Evolutionary conservation across 2,797 vertebrate genomes (phyloP).

Genomic region (Sebastiscus tertius): DNA sequence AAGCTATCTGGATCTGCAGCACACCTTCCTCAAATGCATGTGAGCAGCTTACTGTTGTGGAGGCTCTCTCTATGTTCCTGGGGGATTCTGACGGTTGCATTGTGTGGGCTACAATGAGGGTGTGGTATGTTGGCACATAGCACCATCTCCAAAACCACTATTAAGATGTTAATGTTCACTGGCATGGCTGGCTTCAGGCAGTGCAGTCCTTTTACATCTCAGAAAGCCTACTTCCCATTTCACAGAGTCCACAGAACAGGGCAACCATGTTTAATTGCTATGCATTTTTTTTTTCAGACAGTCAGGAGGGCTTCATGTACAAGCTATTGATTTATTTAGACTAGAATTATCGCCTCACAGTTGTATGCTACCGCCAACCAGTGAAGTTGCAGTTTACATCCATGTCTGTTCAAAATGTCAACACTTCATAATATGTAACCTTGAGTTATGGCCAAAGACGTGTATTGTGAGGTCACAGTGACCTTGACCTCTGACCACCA

Average conservation of each 20-base stretch:
- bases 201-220: slow-evolving; percentile 9
- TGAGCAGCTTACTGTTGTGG: slow-evolving; percentile 66
- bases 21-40: slow-evolving; percentile 60
- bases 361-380: background rate
- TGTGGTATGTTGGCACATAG: slow-evolving; percentile 48
- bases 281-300: background rate
- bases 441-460: too few relatives aligned
- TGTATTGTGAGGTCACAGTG: too few relatives aligned
- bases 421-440: too few relatives aligned
- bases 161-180: slow-evolving; percentile 63
- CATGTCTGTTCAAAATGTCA: background rate
- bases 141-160: slow-evolving; percentile 52
- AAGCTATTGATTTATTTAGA: background rate
- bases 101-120: slow-evolving; percentile 68
- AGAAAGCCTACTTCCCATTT: background rate
- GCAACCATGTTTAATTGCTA: background rate
- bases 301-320: background rate
- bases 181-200: slow-evolving; percentile 17
- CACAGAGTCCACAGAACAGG: background rate
- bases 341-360: background rate
- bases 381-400: background rate
- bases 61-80: slow-evolving; percentile 55
- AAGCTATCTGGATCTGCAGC: slow-evolving; percentile 75
- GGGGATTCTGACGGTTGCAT: slow-evolving; percentile 64
- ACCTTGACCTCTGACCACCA: too few relatives aligned